Base-by-base conservation (phyloP, 2,113 vertebrate species). In the Gnathonemus longibarbis region DNA sequence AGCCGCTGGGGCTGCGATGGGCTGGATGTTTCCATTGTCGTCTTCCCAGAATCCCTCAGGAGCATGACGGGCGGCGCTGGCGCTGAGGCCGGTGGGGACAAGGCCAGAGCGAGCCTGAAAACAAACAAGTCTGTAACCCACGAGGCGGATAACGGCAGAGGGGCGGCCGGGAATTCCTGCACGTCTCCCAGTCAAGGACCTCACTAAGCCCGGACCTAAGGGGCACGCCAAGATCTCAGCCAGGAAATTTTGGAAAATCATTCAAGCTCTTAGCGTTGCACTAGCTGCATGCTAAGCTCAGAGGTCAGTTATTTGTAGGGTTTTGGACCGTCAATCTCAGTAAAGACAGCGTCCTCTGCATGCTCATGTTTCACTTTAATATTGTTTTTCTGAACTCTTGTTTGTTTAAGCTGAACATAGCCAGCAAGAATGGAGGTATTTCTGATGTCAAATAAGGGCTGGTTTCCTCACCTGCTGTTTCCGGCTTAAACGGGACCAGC, bases 41-140 rank as follows among this genome's bases (percentile, higher is more conserved):
- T 91, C 93, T 98, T 99, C 94, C 95, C 95, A 86, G 97, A 97
- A 90, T 96, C 98, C 94, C 96, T 95, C 93, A 97, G 94, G 90
- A 98, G 94, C 96, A 98, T 97, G 93, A 93, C 95, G 94, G 96
- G 97, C 94, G 97, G 90, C 91, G 96, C 94, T 92, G 92, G 96
- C 62, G 94, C 97, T 98, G 91, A 90, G 49, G 83, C 45, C 58
- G 42, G 89, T 4, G 27, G 27, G 27, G 7, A 84, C 13, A 31
- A 35, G 74, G 56, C 84, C 11, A 87, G 35, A 49, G 24, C 27
- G 17, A 42, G 15, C 74, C 3, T 39, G 35, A 80, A 80, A 42
- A 39, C 74, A 70, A 31, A 70, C n/a, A 3, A 8, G 31, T 5
- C 74, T 39, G 74, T 5, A 21, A 39, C 74, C 74, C 1, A 6